phyloP scores from a whole-genome alignment of 2,888 invertebrate genomes.

The Candidula unifasciata region DNA sequence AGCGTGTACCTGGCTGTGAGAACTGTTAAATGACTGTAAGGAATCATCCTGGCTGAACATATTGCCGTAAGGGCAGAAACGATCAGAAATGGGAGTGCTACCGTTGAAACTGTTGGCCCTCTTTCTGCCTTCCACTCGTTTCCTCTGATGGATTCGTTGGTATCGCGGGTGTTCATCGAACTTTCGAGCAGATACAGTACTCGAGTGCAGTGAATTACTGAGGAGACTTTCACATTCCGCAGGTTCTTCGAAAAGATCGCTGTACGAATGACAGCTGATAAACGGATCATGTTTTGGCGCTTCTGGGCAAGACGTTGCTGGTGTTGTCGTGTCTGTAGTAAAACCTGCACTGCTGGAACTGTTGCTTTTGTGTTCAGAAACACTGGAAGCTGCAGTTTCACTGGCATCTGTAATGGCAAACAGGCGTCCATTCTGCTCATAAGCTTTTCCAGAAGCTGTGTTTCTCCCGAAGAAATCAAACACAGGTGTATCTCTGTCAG shows the following conservation, averaged over 20 bases:
- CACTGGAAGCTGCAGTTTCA: background rate
- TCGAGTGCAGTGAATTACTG: background rate
- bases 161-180: background rate
- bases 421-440: background rate
- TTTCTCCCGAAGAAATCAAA: background rate
- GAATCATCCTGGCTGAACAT: background rate
- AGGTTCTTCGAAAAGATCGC: background rate
- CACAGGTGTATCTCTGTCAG: background rate
- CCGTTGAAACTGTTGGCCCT: background rate
- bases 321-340: background rate
- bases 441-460: background rate
- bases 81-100: background rate
- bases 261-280: background rate
- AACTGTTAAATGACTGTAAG: no score
- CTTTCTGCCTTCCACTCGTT: background rate
- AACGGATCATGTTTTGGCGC: background rate
- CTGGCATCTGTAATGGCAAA: background rate
- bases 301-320: background rate
- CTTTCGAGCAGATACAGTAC: no score
- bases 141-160: background rate
- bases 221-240: conserved; percentile 1
- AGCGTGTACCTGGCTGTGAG: background rate
- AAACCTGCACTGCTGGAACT: no score
- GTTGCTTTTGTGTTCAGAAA: background rate
- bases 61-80: background rate